Base-by-base conservation (phyloP, 2,113 vertebrate genomes). In the Typhlomys cinereus region DNA sequence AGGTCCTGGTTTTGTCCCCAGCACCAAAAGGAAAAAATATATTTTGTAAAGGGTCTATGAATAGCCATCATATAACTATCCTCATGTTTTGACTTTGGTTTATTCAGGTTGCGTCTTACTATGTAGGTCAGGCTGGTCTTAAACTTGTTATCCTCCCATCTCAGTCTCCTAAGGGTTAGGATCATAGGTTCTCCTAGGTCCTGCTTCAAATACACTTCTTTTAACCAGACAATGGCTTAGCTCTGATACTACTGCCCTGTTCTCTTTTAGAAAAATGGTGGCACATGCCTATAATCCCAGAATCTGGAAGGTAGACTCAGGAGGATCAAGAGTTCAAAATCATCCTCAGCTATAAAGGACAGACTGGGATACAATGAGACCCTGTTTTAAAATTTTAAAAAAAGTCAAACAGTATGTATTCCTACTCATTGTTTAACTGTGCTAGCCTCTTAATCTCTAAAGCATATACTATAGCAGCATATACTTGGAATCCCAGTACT, bases 161-260 rank as follows among this genome's bases (percentile, higher is more conserved):
- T 83, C 46, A 67, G 46, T 15, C 23, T 50, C 34, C 34, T 21
- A 13, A 36, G 44, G 14, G 44, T 44, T 66, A 7, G 13, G 61
- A 36, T 25, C 50, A 36, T 50, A 66, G 23, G 21, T 46, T 21
- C 34, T 13, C n/a, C 7, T 27, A 4, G 11, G 27, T 13, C 31
- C 50, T 39, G 46, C 34, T 50, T 66, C 79, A 64, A 83, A 67
- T 27, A 52, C 14, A 18, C 57, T 83, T 15, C 85, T 89, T 85
- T 93, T 83, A 91, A 94, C 5, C 70, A 82, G 36, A 76, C 73
- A 92, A 61, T 46, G 44, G n/a, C 48, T 93, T 92, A 34, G 41
- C 73, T 85, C 59, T 59, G 17, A 36, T 70, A 90, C 34, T 94
- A 74, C 46, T 81, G 4, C 41, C 75, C 74, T 64, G 17, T 67